These are phyloP conservation scores for Rhynchopsitta pachyrhyncha DNA, from an alignment of 2,113 vertebrate genomes.

Conservation along the genomic window DNA sequence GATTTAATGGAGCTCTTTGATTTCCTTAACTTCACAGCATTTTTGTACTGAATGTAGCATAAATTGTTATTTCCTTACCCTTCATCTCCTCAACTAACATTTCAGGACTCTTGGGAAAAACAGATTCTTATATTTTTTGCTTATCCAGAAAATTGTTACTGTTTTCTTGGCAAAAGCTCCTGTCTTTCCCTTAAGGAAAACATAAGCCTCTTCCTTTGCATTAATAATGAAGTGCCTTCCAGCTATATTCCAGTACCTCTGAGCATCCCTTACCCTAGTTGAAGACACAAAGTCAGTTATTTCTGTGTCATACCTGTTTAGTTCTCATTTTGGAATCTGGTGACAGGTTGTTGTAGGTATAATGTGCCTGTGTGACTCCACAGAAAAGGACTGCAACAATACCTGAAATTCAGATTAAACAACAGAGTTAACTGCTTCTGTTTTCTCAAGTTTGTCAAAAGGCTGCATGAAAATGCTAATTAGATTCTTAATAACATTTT, in stretches of 20 bases:
- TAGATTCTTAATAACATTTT: background rate
- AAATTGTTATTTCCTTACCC: background rate
- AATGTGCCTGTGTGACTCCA: slow-evolving; percentile 86
- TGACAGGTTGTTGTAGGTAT: slow-evolving; percentile 86
- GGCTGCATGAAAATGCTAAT: background rate
- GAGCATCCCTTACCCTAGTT: background rate
- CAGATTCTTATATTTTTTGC: slow-evolving; percentile 42
- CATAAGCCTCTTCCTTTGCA: background rate
- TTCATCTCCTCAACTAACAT: slow-evolving; percentile 17
- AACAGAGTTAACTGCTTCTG: background rate
- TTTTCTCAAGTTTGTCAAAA: background rate
- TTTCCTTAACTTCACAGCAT: background rate
- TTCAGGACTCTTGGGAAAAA: slow-evolving; percentile 23
- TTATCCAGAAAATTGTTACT: slow-evolving; percentile 47
- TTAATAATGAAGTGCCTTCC: slow-evolving; percentile 22
- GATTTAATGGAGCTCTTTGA: background rate
- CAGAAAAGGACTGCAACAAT: slow-evolving; percentile 88
- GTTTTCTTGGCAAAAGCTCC: slow-evolving; percentile 26
- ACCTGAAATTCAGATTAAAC: slow-evolving; percentile 74
- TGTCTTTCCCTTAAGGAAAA: slow-evolving; percentile 26
- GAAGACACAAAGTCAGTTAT: background rate
- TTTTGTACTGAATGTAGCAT: background rate
- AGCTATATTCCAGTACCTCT: background rate
- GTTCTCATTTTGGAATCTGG: slow-evolving; percentile 79
- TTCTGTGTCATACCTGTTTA: slow-evolving; percentile 78